These are phyloP conservation scores for Varecia variegata DNA, from an alignment of 2,797 vertebrate genomes.

Conservation along the genomic window DNA sequence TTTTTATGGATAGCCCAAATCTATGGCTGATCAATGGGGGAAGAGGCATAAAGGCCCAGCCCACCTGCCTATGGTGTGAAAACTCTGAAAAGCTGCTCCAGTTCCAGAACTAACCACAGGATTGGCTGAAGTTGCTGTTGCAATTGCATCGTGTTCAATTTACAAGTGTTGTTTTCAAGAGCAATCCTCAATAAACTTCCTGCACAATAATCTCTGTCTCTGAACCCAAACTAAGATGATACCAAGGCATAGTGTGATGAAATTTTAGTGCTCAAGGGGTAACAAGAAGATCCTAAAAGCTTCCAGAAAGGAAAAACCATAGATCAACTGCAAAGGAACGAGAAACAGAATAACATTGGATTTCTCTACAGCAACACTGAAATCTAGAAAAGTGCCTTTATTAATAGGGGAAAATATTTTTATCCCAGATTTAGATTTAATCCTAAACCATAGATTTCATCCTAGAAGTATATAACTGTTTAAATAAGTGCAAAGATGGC, in stretches of 20 bases:
- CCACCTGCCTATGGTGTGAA: not conserved
- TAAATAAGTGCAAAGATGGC: not conserved
- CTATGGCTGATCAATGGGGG: not conserved
- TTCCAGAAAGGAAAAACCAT: not conserved
- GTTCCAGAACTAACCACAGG: not conserved
- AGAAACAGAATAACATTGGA: not conserved
- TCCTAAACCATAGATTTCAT: not conserved
- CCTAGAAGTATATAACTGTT: not conserved
- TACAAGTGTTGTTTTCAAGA: not conserved
- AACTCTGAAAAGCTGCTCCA: not conserved
- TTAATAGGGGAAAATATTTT: not conserved
- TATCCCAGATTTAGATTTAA: not conserved
- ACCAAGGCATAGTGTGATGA: not conserved
- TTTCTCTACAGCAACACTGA: not conserved
- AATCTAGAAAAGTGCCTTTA: not conserved
- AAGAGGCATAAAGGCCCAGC: not conserved
- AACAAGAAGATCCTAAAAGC: not conserved
- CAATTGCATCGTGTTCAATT: not conserved
- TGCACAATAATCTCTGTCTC: not conserved
- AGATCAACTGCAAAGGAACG: not conserved
- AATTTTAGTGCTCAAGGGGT: not conserved
- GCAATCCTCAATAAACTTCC: not conserved
- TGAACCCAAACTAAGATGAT: not conserved
- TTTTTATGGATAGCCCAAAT: not conserved
- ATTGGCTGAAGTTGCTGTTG: not conserved